Base-by-base conservation (phyloP, 1,140 invertebrate genomes). In the Drosophila paulistorum region DNA sequence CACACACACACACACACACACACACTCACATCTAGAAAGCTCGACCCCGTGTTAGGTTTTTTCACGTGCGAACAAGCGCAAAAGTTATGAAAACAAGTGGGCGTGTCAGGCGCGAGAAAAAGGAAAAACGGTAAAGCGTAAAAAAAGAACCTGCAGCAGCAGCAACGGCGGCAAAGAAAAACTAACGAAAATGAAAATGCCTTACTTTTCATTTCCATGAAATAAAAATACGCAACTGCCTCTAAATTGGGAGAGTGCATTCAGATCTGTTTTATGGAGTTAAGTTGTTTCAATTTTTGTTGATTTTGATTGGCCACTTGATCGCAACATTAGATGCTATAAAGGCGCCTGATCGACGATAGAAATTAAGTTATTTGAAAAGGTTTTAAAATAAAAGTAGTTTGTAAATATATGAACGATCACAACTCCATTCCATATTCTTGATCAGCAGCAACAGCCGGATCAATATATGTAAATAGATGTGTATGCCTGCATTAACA, bases 31-130 rank as follows among this genome's bases (percentile, higher is more conserved):
- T 39, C 42, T 11, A 65, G 33, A 71, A 65, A 51, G 41, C 74
- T 68, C 9, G 61, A 45, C 58, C 59, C 67, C 42, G 42, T 57
- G 57, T 77, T 77, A 62, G 63, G 51, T 37, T 61, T 65, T 51
- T 58, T 55, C 66, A 55, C 59, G 74, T 77, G 42, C 74, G 67
- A 74, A 71, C 48, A 71, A 69, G 62, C 71, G 63, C 63, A 77
- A 66, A 85, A 71, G 81, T 82, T 79, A 79, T 84, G 61, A 87
- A 78, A 85, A 82, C 79, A 76, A 82, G 75, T 76, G 75, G 68
- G 30, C 71, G 57, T 68, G 65, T 65, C 55, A 39, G 35, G n/a
- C 55, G 33, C 45, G 17, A 51, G 14, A 7, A 69, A 62, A 42
- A 58, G 54, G 48, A 37, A 68, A 64, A 41, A 17, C 14, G 20